These are phyloP conservation scores for silkworm (Bombyx mori) DNA, from an alignment of 1,140 invertebrate genomes.

Conservation along the genomic window ASM3026992v2 NC_085114.1:11500501-11501000, in stretches of 20 bases:
- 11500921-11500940: too few relatives aligned
- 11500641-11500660: conserved; percentile 47
- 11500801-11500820: background rate
- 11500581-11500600: conserved; percentile 23
- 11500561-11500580: conserved; percentile 19
- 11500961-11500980: too few relatives aligned
- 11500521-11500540: conserved; percentile 5
- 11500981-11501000: too few relatives aligned
- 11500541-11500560: conserved; percentile 16
- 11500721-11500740: conserved; percentile 8
- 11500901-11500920: too few relatives aligned
- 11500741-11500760: conserved; percentile 2
- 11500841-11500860: too few relatives aligned
- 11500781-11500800: conserved; percentile 4
- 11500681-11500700: background rate
- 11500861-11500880: too few relatives aligned
- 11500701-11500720: conserved; percentile 8
- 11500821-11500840: too few relatives aligned
- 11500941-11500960: too few relatives aligned
- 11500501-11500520: background rate
- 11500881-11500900: too few relatives aligned
- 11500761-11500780: conserved; percentile 5
- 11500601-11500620: conserved; percentile 22
- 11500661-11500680: conserved; percentile 38
- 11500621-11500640: conserved; percentile 41